These are phyloP conservation scores for Zonitis immaculata DNA, from an alignment of 2,888 invertebrate genomes.

Conservation along the genomic window DNA sequence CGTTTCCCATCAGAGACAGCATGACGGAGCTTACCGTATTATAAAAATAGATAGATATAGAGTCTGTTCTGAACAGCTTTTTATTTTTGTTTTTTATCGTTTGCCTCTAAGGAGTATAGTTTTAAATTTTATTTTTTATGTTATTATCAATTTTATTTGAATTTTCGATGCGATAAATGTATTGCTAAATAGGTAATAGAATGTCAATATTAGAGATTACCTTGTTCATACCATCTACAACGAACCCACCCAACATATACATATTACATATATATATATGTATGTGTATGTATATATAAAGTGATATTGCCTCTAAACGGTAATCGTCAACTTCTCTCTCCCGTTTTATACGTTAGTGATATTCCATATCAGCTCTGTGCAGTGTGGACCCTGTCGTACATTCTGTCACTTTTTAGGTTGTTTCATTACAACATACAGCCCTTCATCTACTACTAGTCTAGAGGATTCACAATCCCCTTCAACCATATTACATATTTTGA, in stretches of 20 bases:
- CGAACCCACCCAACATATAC: no score
- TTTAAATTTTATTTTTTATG: no score
- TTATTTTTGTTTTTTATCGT: not conserved
- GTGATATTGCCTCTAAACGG: constrained; percentile 2
- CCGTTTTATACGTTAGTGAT: constrained; percentile 20
- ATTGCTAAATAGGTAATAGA: no score
- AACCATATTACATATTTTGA: not conserved
- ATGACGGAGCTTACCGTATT: not conserved
- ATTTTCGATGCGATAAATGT: no score
- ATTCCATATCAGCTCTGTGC: constrained; percentile 20
- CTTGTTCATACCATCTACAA: not conserved
- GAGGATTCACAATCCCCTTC: not conserved
- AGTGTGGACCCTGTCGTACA: constrained; percentile 24
- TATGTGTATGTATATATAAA: no score
- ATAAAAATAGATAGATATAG: not conserved
- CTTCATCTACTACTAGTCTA: not conserved
- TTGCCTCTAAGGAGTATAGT: not conserved
- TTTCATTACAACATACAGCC: constrained; percentile 11
- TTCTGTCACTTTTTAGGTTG: constrained; percentile 21
- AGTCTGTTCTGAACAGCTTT: not conserved
- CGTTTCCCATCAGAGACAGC: constrained; percentile 9
- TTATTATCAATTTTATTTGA: no score
- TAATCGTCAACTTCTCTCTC: constrained; percentile 17
- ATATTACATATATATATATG: no score
- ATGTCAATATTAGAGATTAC: not conserved